Percentiles rank a stretch among this genome's conserved stretches.
Conservation (phyloP, 2,797 vertebrate species). For the Lophius americanus region DNA sequence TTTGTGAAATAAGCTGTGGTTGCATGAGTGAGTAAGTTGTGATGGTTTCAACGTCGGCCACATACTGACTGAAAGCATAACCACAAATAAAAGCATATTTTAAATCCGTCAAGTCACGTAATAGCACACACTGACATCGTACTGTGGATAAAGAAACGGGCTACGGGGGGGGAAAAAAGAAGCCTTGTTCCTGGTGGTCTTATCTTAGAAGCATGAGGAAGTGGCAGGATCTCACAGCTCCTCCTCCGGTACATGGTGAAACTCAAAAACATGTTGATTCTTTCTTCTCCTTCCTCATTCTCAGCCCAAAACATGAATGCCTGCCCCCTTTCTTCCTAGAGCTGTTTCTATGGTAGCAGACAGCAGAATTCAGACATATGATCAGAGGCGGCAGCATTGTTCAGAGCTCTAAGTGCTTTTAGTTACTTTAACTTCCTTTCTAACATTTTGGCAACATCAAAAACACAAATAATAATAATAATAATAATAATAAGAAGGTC, state of each 20-base stretch:
- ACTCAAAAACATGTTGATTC: conserved; percentile 22
- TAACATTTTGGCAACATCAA: not conserved
- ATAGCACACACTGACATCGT: not conserved
- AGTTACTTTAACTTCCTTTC: not conserved
- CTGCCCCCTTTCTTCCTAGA: conserved; percentile 5
- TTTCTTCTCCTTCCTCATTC: conserved; percentile 23
- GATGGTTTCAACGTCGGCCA: too few relatives aligned
- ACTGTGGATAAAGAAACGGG: conserved; percentile 9
- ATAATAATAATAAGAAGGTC: too few relatives aligned
- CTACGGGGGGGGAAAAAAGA: conserved; percentile 13
- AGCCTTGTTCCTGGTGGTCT: conserved; percentile 18
- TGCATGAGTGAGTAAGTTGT: too few relatives aligned
- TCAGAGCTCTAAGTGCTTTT: conserved; percentile 15
- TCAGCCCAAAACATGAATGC: conserved; percentile 24
- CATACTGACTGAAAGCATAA: too few relatives aligned
- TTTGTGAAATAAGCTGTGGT: too few relatives aligned
- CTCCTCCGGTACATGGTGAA: conserved; percentile 2
- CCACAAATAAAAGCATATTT: too few relatives aligned
- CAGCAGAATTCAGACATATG: conserved; percentile 28
- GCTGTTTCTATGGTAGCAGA: conserved; percentile 73
- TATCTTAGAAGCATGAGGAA: conserved; percentile 49
- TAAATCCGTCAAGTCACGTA: not conserved
- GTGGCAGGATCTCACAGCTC: conserved; percentile 49
- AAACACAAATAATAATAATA: too few relatives aligned
- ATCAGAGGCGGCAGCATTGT: conserved; percentile 13